Percentiles rank a stretch among this genome's conserved stretches.
Evolutionary conservation across 2,113 vertebrate genomes (phyloP).

Genomic region (Mastomys coucha): DNA sequence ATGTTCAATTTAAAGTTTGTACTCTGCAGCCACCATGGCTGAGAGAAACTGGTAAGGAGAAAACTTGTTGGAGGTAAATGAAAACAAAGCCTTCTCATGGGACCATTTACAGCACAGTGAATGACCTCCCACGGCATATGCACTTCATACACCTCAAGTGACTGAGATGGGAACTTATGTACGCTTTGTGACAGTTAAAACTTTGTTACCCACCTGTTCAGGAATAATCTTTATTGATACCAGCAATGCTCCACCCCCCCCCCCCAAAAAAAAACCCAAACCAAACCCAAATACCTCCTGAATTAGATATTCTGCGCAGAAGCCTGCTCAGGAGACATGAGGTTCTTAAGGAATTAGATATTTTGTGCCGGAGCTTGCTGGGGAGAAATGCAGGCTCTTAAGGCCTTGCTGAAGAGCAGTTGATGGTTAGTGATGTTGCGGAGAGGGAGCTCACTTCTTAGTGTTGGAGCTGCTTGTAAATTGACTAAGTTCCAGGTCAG

Average conservation of each 20-base stretch:
- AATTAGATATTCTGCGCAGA: not conserved
- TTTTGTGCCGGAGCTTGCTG: too few species aligned
- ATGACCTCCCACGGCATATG: too few species aligned
- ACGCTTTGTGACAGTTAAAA: not conserved
- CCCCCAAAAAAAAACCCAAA: not conserved
- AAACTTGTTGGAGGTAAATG: constrained; percentile 12
- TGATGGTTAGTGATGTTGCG: not conserved
- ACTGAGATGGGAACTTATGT: not conserved
- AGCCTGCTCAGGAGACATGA: not conserved
- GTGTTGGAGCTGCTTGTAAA: not conserved
- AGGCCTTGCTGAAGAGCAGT: not conserved
- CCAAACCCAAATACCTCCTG: not conserved
- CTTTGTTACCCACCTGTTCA: not conserved
- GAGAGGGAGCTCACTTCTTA: not conserved
- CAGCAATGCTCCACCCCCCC: not conserved
- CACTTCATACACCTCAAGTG: not conserved
- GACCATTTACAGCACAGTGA: not conserved
- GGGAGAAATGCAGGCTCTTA: not conserved
- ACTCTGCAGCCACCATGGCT: not conserved
- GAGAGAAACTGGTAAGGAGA: not conserved
- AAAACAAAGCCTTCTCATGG: not conserved
- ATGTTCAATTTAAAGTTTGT: not conserved
- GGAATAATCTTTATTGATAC: not conserved
- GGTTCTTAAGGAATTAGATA: too few species aligned
- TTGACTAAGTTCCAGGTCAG: not conserved